phyloP scores from a whole-genome alignment of 2,113 vertebrate genomes.

The Hyaena hyaena region DNA sequence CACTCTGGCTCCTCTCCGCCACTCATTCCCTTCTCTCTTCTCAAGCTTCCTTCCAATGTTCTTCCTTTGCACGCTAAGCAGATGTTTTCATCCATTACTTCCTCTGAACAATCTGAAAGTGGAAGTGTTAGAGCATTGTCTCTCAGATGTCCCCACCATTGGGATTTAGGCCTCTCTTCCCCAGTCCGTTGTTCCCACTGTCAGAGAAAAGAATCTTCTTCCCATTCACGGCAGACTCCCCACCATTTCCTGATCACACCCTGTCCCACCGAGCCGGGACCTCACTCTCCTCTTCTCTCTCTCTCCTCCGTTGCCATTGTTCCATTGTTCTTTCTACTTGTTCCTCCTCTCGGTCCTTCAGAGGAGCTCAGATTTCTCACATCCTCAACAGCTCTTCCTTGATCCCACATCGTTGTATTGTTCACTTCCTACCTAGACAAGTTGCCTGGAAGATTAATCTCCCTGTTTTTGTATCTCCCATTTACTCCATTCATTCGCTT shows the following conservation, averaged over 20 bases:
- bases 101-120: neutral
- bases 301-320: accelerated
- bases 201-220: neutral
- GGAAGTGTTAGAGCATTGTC: neutral
- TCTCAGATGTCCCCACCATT: neutral
- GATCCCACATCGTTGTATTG: neutral
- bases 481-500: neutral
- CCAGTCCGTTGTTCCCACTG: accelerated
- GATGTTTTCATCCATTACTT: neutral
- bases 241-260: no score
- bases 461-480: neutral
- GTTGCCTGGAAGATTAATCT: neutral
- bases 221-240: neutral
- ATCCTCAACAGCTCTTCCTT: neutral
- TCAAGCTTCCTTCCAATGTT: neutral
- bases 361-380: neutral
- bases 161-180: neutral
- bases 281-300: neutral
- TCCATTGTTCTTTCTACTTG: neutral
- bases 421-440: neutral
- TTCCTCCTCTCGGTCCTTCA: neutral
- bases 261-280: neutral
- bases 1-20: accelerated
- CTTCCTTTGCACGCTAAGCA: neutral
- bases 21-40: neutral